Percentiles rank a stretch among this genome's conserved stretches.
These are phyloP conservation scores for Trididemnum miniatum DNA, from an alignment of 23 tunicate genomes.

Conservation along the genomic window DNA sequence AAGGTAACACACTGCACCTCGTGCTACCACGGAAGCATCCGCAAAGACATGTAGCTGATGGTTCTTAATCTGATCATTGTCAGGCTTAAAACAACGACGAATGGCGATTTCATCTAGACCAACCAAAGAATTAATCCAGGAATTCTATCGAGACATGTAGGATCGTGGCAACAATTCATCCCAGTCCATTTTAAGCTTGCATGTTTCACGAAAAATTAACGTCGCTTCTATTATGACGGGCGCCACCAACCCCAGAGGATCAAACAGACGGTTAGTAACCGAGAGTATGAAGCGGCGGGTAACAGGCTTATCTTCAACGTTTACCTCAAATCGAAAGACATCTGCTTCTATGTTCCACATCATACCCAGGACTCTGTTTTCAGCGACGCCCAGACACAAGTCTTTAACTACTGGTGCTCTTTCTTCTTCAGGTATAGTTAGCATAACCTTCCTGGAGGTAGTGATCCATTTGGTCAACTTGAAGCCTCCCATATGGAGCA, in stretches of 20 bases:
- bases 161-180: too few relatives aligned
- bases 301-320: background rate
- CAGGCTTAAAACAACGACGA: too few relatives aligned
- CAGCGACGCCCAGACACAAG: background rate
- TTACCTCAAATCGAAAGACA: background rate
- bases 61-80: too few relatives aligned
- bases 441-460: background rate
- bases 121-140: too few relatives aligned
- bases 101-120: too few relatives aligned
- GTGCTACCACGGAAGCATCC: background rate
- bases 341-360: background rate
- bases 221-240: background rate
- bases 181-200: background rate
- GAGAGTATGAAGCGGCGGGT: background rate
- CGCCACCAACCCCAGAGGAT: background rate
- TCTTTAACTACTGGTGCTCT: background rate
- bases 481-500: background rate
- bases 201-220: background rate
- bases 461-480: background rate
- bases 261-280: background rate
- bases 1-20: background rate
- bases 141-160: too few relatives aligned
- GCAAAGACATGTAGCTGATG: background rate
- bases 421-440: background rate
- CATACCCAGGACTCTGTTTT: background rate